Conservation (phyloP, 2,888 invertebrate species). For the Xylota sylvarum region DNA sequence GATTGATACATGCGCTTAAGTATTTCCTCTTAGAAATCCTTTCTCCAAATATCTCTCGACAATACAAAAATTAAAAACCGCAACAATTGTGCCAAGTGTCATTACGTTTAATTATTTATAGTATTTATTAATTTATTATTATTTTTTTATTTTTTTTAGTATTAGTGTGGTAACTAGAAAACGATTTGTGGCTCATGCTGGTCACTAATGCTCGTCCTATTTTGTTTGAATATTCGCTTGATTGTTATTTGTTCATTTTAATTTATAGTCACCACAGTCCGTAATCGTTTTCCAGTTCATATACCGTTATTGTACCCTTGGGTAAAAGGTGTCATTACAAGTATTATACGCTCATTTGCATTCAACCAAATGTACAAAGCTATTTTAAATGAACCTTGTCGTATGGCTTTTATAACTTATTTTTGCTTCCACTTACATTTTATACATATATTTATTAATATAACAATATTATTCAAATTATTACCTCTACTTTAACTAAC, state of each 20-base stretch:
- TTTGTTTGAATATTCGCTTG: not conserved
- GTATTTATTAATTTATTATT: constrained; percentile 62
- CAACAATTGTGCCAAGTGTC: constrained; percentile 71
- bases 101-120: constrained; percentile 49
- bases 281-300: constrained; percentile 33
- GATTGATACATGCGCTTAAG: too few species aligned
- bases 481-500: constrained; percentile 36
- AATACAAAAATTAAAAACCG: constrained; percentile 26
- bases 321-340: constrained; percentile 69
- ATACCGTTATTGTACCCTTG: constrained; percentile 62
- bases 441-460: constrained; percentile 15
- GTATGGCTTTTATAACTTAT: constrained; percentile 2
- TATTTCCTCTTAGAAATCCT: not conserved
- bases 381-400: constrained; percentile 5
- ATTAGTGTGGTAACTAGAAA: constrained; percentile 35
- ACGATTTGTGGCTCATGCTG: constrained; percentile 34
- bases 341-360: constrained; percentile 38
- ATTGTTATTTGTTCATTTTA: not conserved
- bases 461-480: not conserved
- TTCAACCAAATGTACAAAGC: constrained; percentile 57
- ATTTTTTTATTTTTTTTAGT: constrained; percentile 42
- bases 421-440: constrained; percentile 31
- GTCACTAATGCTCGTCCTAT: constrained; percentile 4
- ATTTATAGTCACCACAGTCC: not conserved
- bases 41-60: constrained; percentile 25